Percentiles rank a stretch among this genome's conserved stretches.
Conservation (phyloP, 2,113 vertebrate species). For the Psilopsiagon aymara region DNA sequence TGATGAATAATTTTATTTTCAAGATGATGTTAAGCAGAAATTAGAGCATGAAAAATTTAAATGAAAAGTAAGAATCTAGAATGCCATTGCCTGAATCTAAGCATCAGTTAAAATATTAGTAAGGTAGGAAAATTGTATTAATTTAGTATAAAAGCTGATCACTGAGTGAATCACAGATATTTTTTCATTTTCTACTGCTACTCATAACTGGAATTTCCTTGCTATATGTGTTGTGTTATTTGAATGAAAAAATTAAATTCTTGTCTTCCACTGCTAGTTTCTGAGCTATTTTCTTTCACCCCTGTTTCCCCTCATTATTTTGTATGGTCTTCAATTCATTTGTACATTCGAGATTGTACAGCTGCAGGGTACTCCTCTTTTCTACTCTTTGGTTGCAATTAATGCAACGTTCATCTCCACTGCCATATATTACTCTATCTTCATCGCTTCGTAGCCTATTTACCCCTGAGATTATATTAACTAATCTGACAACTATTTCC, state of each 20-base stretch:
- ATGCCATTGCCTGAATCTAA: background rate
- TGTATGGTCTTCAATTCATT: background rate
- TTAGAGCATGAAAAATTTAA: background rate
- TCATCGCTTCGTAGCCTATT: background rate
- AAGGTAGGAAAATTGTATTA: background rate
- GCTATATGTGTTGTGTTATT: background rate
- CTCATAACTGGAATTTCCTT: background rate
- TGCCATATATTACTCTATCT: background rate
- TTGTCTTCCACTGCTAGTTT: background rate
- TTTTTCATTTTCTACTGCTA: background rate
- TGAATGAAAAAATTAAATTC: background rate
- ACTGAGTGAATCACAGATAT: background rate
- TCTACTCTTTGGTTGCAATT: background rate
- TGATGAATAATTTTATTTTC: background rate
- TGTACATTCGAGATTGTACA: background rate
- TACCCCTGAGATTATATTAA: constrained; percentile 31
- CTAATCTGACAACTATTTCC: constrained; percentile 42
- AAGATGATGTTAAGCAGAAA: background rate
- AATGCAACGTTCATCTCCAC: background rate
- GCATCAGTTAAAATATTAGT: background rate
- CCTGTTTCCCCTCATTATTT: background rate
- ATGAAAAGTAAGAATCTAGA: background rate
- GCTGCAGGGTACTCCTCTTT: background rate
- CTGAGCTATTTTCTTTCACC: background rate
- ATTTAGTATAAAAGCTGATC: background rate